Conservation (phyloP, 1,140 invertebrate species). For the Pemphigus obesinymphae region DNA sequence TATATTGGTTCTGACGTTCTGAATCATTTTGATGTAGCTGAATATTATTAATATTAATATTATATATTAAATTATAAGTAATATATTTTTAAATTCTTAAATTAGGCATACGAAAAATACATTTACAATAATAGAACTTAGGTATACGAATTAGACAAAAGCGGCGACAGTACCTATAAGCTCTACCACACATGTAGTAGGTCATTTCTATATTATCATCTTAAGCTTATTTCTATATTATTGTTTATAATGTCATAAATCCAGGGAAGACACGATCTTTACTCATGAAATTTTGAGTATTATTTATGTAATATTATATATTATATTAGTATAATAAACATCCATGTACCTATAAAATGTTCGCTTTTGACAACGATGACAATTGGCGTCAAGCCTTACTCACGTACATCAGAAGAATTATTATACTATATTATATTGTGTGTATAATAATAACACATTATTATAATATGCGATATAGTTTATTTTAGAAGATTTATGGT, state of each 20-base stretch:
- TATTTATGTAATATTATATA: not conserved
- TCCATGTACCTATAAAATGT: not conserved
- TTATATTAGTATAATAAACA: not conserved
- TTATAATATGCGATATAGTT: slow-evolving; percentile 44
- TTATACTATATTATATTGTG: not conserved
- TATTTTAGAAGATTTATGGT: slow-evolving; percentile 78
- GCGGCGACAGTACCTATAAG: not conserved
- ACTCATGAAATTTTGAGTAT: not conserved
- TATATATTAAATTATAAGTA: not conserved
- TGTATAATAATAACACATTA: not conserved
- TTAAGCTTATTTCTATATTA: not conserved
- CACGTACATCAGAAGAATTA: not conserved
- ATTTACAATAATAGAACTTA: not conserved
- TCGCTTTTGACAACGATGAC: not conserved
- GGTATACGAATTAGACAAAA: not conserved
- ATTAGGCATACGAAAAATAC: too few species aligned
- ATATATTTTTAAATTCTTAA: not conserved
- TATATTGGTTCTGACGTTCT: too few species aligned
- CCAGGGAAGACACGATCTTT: slow-evolving; percentile 19
- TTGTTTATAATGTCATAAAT: not conserved
- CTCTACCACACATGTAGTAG: not conserved
- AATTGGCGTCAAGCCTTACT: not conserved
- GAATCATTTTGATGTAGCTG: too few species aligned
- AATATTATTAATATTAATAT: not conserved
- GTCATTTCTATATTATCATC: not conserved